A percentile compares a stretch with the other conserved stretches of the same genome.
Evolutionary conservation across 1,140 invertebrate genomes (phyloP).

Genomic region (Temnothorax longispinosus): DNA sequence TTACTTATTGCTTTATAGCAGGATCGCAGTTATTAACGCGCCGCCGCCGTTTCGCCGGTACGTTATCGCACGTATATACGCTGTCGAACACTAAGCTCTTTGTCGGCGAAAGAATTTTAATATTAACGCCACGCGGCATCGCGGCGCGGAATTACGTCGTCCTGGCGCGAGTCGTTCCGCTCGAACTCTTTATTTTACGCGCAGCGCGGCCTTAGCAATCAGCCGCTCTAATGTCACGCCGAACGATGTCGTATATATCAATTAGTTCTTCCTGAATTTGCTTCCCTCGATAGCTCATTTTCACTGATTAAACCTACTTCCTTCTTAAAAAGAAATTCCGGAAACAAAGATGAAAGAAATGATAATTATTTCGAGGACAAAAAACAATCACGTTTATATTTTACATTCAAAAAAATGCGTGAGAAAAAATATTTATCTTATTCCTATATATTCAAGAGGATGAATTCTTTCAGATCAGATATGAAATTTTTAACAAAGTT

Average conservation of each 20-base stretch:
- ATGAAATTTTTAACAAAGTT: no score
- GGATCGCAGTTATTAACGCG: conserved; percentile 70
- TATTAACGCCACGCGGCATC: conserved; percentile 57
- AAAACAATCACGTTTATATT: not conserved
- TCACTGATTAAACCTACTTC: not conserved
- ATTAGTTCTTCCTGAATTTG: conserved; percentile 16
- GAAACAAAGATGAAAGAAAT: not conserved
- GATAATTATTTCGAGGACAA: not conserved
- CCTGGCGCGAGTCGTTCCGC: not conserved
- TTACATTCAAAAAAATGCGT: not conserved
- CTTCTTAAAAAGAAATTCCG: not conserved
- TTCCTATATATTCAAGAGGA: not conserved
- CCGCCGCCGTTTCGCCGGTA: conserved; percentile 12
- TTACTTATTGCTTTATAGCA: conserved; percentile 69
- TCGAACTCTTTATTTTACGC: conserved; percentile 21
- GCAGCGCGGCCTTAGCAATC: not conserved
- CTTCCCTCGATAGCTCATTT: not conserved
- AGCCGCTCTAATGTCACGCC: not conserved
- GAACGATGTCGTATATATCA: conserved; percentile 8
- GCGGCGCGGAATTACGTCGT: conserved; percentile 42
- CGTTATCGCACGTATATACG: conserved; percentile 22
- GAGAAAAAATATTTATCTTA: not conserved
- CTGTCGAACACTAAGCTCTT: conserved; percentile 74
- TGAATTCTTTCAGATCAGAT: no score
- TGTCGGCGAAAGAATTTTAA: conserved; percentile 75